Base-by-base conservation (phyloP, 2,888 invertebrate genomes). In the Leucophenga maculata region DNA sequence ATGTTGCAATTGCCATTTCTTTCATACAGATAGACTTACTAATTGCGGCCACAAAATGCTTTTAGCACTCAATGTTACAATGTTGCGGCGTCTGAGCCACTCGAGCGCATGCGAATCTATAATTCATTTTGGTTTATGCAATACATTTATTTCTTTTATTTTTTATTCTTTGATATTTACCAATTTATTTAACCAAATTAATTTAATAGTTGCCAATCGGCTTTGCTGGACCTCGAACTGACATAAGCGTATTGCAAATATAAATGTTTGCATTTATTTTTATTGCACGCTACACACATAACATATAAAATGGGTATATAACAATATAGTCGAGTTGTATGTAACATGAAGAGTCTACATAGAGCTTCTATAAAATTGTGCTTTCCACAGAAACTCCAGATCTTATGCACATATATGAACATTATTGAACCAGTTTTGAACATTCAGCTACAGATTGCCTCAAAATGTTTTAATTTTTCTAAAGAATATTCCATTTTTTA, bases 21-120 rank as follows among this genome's bases (percentile, higher is more conserved):
- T 39, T 39, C 39, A 8, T 39, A 44, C 39, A 44, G 60, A 18
- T 18, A 48, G 62, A 64, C 62, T 48, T 64, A 44, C 62, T 64
- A 64, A 64, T 64, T 64, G 62, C n/a, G 62, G 62, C 44, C 22
- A 16, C 22, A 48, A 39, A 64, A 64, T 32, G 62, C 62, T 64
- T 64, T 64, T 64, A 64, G 62, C 22, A 22, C 13, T n/a, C 50
- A 50, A 50, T 16, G 14, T 50, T 39, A 39, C 8, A 39, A 39
- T 39, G 8, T 11, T 39, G 8, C 8, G 39, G 39, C 8, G 11
- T 11, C 39, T 39, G 39, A 11, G 39, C 4, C 39, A 18, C 16
- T 18, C 18, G 18, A 50, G 50, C 18, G 50, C 8, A 50, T n/a
- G n/a, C 50, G 13, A 18, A 50, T 50, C n/a, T 50, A n/a, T 16